phyloP scores from a whole-genome alignment of 2,888 invertebrate species.

The Hetaerina titia region DNA sequence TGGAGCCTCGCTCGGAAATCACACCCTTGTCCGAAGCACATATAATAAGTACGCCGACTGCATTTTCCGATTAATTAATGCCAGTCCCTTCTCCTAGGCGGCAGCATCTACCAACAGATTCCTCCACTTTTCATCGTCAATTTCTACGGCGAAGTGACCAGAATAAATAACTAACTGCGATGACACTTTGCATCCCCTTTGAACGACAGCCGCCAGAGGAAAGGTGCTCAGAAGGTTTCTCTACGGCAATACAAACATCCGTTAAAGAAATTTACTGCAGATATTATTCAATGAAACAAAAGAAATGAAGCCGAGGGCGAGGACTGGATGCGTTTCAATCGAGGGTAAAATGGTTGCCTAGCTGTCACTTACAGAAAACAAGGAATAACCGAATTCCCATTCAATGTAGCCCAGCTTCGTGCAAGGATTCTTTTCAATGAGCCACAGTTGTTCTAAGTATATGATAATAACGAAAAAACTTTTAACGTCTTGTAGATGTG shows the following conservation, averaged over 20 bases:
- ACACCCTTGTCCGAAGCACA: background rate
- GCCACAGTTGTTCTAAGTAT: no score
- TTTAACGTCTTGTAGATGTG: no score
- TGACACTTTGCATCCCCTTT: background rate
- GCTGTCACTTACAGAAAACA: no score
- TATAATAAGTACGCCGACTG: background rate
- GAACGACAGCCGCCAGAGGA: background rate
- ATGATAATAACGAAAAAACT: no score
- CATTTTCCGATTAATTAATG: background rate
- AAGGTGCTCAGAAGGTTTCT: background rate
- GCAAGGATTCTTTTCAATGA: no score
- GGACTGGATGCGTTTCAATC: background rate
- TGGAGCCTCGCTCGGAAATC: background rate
- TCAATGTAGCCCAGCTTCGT: no score
- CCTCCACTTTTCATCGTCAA: background rate
- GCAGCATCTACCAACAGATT: background rate
- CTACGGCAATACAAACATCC: background rate
- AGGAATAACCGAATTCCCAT: no score
- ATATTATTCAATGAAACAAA: background rate
- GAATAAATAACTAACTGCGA: background rate
- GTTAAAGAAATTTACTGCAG: background rate
- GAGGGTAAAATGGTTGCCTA: no score
- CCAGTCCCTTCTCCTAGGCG: background rate
- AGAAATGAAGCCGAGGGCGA: background rate
- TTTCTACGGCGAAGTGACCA: background rate